Percentiles rank a stretch among this genome's conserved stretches.
Evolutionary conservation across 2,797 vertebrate genomes (phyloP).

Genomic region (Mastacembelus armatus): DNA sequence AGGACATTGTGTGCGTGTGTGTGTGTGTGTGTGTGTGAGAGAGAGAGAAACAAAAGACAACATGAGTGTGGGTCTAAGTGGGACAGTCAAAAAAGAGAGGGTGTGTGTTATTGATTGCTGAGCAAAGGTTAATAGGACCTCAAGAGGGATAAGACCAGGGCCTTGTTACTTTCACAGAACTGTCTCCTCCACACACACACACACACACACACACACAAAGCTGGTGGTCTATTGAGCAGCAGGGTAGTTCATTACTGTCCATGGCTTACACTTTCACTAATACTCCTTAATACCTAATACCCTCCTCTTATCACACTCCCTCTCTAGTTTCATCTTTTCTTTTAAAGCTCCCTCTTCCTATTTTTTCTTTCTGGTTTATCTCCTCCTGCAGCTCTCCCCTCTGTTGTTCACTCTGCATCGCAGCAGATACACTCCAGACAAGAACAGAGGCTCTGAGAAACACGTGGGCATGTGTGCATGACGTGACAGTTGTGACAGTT

Average conservation of each 20-base stretch:
- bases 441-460: not conserved
- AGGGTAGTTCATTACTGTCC: slow-evolving; percentile 60
- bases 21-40: slow-evolving; percentile 1
- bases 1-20: slow-evolving; percentile 19
- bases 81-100: slow-evolving; percentile 9
- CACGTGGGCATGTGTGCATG: not conserved
- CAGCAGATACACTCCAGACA: slow-evolving; percentile 1
- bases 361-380: not conserved
- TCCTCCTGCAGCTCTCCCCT: not conserved
- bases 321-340: not conserved
- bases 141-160: slow-evolving; percentile 70
- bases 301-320: slow-evolving; percentile 29
- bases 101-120: slow-evolving; percentile 39
- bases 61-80: slow-evolving; percentile 20
- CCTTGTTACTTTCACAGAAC: slow-evolving; percentile 59
- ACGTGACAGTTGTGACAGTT: not conserved
- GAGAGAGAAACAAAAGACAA: slow-evolving; percentile 24
- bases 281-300: slow-evolving; percentile 49
- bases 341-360: not conserved
- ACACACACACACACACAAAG: slow-evolving; percentile 25
- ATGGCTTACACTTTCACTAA: slow-evolving; percentile 48
- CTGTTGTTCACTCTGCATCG: not conserved
- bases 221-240: slow-evolving; percentile 47
- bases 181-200: slow-evolving; percentile 20
- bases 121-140: slow-evolving; percentile 79